Percentiles rank a stretch among this genome's conserved stretches.
Evolutionary conservation across 2,888 invertebrate genomes (phyloP).

Genomic region (Cepaea hortensis): DNA sequence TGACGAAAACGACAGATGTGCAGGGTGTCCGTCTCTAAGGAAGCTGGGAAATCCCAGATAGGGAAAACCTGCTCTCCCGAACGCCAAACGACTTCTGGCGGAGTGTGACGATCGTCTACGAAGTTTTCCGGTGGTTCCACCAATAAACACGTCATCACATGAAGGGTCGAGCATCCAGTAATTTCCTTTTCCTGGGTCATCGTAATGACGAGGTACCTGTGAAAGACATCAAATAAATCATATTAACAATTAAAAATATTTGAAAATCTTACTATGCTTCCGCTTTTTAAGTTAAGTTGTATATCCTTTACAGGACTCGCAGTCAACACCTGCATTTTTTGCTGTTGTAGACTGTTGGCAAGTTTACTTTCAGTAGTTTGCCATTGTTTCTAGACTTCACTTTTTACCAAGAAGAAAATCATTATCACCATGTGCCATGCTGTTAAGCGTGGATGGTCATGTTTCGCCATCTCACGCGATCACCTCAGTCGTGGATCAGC

Average conservation of each 20-base stretch:
- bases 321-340: too few species aligned
- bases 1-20: slow-evolving; percentile 48
- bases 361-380: too few species aligned
- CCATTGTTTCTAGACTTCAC: too few species aligned
- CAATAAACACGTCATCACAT: slow-evolving; percentile 98
- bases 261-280: too few species aligned
- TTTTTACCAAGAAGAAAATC: too few species aligned
- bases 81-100: slow-evolving; percentile 90
- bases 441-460: too few species aligned
- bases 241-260: background rate
- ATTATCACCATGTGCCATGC: too few species aligned
- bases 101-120: slow-evolving; percentile 90
- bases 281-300: too few species aligned
- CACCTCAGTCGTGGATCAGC: too few species aligned
- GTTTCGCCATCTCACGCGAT: too few species aligned
- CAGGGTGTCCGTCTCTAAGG: slow-evolving; percentile 57
- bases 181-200: slow-evolving; percentile 99
- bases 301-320: too few species aligned
- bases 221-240: slow-evolving; percentile 1
- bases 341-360: too few species aligned
- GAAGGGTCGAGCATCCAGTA: slow-evolving; percentile 99
- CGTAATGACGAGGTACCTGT: slow-evolving; percentile 86
- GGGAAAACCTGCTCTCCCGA: slow-evolving; percentile 82
- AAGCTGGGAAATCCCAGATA: slow-evolving; percentile 57
- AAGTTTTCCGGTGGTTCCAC: slow-evolving; percentile 96